Base-by-base conservation (phyloP, 2,113 vertebrate species). In the Corvus moneduloides region DNA sequence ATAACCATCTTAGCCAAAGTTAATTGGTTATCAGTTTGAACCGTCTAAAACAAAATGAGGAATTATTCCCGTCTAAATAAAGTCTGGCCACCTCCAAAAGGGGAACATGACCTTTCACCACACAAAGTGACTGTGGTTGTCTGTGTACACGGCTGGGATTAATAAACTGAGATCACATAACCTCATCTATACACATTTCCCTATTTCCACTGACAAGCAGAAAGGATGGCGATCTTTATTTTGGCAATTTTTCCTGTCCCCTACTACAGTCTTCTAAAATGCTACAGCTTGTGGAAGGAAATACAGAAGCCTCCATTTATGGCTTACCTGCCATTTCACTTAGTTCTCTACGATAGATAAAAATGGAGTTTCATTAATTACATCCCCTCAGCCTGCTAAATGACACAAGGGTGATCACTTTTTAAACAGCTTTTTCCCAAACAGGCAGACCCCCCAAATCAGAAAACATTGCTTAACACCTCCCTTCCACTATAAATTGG, bases 361-460 rank as follows among this genome's bases (percentile, higher is more conserved):
- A 79, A 79, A 49, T 7, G 14, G 8, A 84, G 11, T 33, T 58
- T 37, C 17, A 41, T 32, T 88, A 79, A 64, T 49, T 64, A 56
- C 20, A 58, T 30, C 41, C 1, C 6, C 10, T n/a, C 20, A 26
- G 16, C n/a, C 49, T 61, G 49, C 24, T 62, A 58, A 73, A 22
- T 4, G 4, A 80, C 37, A 73, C 5, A 39, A 33, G 0, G 0
- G 20, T 21, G 11, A 68, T 16, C 14, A 56, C 1, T 0, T n/a
- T 79, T 88, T 48, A 63, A 84, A 55, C 14, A 27, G 59, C 23
- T 79, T 55, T 32, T 37, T 52, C 26, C 52, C 30, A 72, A 28
- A 51, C 6, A 56, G 14, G 13, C 21, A 88, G 44, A 5, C 6
- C 26, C 33, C 4, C 43, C 2, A 46, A 55, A 52, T 9, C 18